Conservation (phyloP, 2,888 invertebrate species). For the Campoplex capitator region DNA sequence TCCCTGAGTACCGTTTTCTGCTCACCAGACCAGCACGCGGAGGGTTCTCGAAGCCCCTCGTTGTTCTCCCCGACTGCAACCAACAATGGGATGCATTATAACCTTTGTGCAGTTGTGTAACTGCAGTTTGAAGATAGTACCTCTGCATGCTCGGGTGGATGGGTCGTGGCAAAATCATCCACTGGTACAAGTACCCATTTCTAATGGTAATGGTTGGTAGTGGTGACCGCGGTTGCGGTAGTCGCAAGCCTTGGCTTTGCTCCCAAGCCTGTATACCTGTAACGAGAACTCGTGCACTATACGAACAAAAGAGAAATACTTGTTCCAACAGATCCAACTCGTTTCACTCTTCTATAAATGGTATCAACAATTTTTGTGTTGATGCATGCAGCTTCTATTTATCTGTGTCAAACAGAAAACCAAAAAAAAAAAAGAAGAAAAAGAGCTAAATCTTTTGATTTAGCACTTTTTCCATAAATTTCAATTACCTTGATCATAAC, state of each 20-base stretch:
- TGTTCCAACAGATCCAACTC: neutral
- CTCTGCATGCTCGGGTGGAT: slow-evolving; percentile 63
- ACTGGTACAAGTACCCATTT: slow-evolving; percentile 50
- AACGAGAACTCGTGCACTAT: slow-evolving; percentile 3
- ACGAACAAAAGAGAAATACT: slow-evolving; percentile 7
- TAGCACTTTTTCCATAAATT: neutral
- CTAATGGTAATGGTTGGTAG: slow-evolving; percentile 66
- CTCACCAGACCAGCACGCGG: slow-evolving; percentile 18
- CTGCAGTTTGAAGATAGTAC: slow-evolving; percentile 83
- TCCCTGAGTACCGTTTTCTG: slow-evolving; percentile 3
- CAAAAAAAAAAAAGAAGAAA: too few relatives aligned
- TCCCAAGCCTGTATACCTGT: slow-evolving; percentile 12
- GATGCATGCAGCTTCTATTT: too few relatives aligned
- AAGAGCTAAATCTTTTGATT: too few relatives aligned
- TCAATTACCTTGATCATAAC: neutral
- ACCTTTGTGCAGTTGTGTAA: slow-evolving; percentile 84
- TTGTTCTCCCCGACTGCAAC: slow-evolving; percentile 80
- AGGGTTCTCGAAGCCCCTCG: slow-evolving; percentile 75
- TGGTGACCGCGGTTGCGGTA: slow-evolving; percentile 65
- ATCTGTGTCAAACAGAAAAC: neutral
- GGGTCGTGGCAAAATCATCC: slow-evolving; percentile 38
- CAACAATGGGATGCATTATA: slow-evolving; percentile 83
- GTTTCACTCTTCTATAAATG: neutral
- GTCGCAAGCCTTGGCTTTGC: slow-evolving; percentile 34
- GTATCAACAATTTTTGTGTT: slow-evolving; percentile 1